Conservation (phyloP, 2,113 vertebrate genomes). For the Bagarius yarrelli region DNA sequence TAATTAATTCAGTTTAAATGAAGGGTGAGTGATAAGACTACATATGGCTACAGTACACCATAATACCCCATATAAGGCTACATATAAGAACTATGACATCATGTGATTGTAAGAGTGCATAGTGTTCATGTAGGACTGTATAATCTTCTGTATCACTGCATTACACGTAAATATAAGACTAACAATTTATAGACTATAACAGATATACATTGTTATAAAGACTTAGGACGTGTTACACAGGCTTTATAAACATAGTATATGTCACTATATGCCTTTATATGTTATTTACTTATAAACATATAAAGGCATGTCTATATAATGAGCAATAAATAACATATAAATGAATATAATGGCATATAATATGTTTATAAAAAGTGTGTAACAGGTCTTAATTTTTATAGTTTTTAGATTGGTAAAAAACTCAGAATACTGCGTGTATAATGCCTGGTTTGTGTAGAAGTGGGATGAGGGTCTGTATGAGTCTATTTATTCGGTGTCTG, state of each 20-base stretch:
- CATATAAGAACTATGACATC: not conserved
- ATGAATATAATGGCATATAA: not conserved
- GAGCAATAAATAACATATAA: not conserved
- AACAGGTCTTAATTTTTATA: not conserved
- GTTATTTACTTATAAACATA: no score
- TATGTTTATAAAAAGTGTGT: not conserved
- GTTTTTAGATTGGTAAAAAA: not conserved
- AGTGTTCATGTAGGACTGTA: not conserved
- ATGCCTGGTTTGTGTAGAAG: not conserved
- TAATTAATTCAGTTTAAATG: not conserved
- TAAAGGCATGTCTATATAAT: not conserved
- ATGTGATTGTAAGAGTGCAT: not conserved
- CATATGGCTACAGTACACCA: not conserved
- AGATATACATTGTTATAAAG: no score
- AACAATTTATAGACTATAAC: not conserved
- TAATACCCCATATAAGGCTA: slow-evolving; percentile 17
- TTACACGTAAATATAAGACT: not conserved
- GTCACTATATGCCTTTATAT: no score
- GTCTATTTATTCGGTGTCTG: not conserved
- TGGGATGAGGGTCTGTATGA: not conserved
- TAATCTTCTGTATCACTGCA: not conserved
- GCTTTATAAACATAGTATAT: no score
- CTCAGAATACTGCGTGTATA: not conserved
- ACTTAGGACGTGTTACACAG: no score
- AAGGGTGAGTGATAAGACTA: not conserved